A percentile compares a stretch with the other conserved stretches of the same genome.
These are phyloP conservation scores for Drosophila simulans DNA, from an alignment of 1,140 invertebrate species.

Conservation along the genomic window DNA sequence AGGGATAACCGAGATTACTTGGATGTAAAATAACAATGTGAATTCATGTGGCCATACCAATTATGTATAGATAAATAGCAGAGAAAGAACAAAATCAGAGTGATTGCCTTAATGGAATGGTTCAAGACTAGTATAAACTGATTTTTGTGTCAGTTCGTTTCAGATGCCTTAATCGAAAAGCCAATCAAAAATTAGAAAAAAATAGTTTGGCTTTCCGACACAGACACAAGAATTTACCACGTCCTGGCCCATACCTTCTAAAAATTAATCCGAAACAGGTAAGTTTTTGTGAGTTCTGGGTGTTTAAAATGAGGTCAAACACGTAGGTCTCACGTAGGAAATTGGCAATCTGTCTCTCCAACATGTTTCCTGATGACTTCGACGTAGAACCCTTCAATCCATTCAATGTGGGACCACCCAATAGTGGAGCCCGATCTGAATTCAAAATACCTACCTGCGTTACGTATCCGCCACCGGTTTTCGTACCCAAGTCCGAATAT, in stretches of 20 bases:
- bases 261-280: slow-evolving; percentile 10
- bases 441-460: slow-evolving; percentile 45
- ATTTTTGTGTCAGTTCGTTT: slow-evolving; percentile 10
- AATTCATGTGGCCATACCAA: background rate
- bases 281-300: background rate
- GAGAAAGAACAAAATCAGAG: background rate
- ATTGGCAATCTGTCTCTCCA: background rate
- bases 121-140: background rate
- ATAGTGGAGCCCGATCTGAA: slow-evolving; percentile 7
- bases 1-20: background rate
- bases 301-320: background rate
- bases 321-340: background rate
- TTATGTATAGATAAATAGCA: background rate
- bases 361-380: slow-evolving; percentile 44
- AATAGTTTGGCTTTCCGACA: slow-evolving; percentile 1
- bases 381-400: slow-evolving; percentile 50
- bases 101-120: background rate
- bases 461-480: slow-evolving; percentile 56
- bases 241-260: slow-evolving; percentile 11
- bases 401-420: slow-evolving; percentile 49
- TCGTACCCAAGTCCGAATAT: slow-evolving; percentile 32
- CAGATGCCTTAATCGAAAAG: background rate
- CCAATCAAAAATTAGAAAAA: slow-evolving; percentile 4
- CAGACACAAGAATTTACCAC: background rate
- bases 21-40: too few species aligned